Base-by-base conservation (phyloP, 2,113 vertebrate species). In the Halichoerus grypus region DNA sequence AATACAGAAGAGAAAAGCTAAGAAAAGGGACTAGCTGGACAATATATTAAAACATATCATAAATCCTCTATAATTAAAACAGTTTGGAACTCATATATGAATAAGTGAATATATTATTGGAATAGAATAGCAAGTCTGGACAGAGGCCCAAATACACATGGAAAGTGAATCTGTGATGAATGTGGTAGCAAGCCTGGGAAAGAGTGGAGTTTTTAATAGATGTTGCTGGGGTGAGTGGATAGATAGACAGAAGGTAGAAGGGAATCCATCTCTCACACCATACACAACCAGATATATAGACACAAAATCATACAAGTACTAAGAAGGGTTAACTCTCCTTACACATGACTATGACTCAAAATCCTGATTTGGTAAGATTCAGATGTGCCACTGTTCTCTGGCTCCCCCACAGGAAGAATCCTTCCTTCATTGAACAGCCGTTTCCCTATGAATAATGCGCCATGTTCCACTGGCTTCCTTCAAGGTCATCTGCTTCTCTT, bases 21-120 rank as follows among this genome's bases (percentile, higher is more conserved):
- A 87, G 36, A 59, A 15, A 94, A 74, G 5, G 19, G 33, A 67
- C 22, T 71, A 16, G 19, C 39, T 4, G 95, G 55, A 72, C 0
- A 77, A 19, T 85, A 42, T 92, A 42, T 86, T 69, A 96, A 94
- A 95, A 81, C 46, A 82, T 71, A 63, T 46, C 74, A 22, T 42
- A 49, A 88, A 42, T 69, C 3, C 22, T 74, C 11, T 55, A 42
- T 65, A 74, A 46, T 57, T 94, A 87, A 94, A 94, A 76, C 5
- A 26, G 8, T 65, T 33, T 80, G 65, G 28, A 51, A 83, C 19
- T 92, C 51, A 67, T 5, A 80, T 46, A 28, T 46, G 46, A 81
- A 80, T 71, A 71, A 94, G 33, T 5, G 79, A 79, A 72, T 6
- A 61, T 53, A 80, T 65, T 19, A 82, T 22, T 88, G 57, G 28